Percentiles rank a stretch among this genome's conserved stretches.
Conservation (phyloP, 2,113 vertebrate species). For the Mixornis gularis region DNA sequence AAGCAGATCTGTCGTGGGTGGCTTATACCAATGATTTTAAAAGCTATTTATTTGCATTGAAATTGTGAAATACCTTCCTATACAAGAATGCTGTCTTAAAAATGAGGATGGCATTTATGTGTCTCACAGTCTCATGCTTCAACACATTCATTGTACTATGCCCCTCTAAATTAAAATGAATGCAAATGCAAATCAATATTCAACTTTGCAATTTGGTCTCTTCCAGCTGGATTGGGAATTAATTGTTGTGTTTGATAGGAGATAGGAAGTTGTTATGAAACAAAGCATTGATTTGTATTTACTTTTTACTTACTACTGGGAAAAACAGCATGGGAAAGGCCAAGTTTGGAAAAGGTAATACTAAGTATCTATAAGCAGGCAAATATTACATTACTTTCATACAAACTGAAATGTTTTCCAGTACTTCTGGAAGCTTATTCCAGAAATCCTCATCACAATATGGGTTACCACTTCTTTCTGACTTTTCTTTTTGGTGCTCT, state of each 20-base stretch:
- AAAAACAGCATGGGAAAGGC: neutral
- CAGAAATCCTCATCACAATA: neutral
- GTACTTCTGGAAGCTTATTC: neutral
- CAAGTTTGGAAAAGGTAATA: neutral
- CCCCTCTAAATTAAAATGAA: neutral
- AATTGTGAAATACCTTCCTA: neutral
- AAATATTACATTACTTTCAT: neutral
- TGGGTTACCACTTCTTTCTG: neutral
- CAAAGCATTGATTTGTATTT: neutral
- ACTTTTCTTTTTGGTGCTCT: neutral
- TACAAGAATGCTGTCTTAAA: neutral
- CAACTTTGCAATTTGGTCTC: neutral
- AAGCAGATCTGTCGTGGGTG: neutral
- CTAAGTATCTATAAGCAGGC: neutral
- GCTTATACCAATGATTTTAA: neutral
- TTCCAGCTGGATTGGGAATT: constrained; percentile 5
- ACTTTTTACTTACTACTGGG: neutral
- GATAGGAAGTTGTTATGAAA: constrained; percentile 14
- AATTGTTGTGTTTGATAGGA: neutral
- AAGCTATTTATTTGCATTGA: neutral
- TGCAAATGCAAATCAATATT: constrained; percentile 8
- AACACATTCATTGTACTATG: neutral
- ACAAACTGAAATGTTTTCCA: neutral
- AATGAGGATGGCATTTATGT: neutral
- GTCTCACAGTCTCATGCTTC: neutral